phyloP scores from a whole-genome alignment of 1,140 invertebrate genomes.

The Phocides pigmalion region DNA sequence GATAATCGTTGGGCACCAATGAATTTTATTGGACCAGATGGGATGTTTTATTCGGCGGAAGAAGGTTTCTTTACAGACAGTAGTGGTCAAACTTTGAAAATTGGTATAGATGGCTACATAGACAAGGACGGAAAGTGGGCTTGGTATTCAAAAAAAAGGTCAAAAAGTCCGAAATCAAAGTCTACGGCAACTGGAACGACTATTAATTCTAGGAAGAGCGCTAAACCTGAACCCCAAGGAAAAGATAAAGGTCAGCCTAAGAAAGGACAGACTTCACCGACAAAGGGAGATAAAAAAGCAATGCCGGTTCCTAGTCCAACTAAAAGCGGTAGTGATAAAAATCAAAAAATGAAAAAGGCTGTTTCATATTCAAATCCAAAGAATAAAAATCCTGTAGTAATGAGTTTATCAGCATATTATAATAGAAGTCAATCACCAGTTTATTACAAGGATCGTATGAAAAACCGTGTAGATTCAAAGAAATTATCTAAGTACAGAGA shows the following conservation, averaged over 20 bases:
- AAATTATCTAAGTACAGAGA: constrained; percentile 64
- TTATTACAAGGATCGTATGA: constrained; percentile 1
- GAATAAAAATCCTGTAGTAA: constrained; percentile 52
- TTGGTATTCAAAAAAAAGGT: constrained; percentile 58
- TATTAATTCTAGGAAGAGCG: constrained; percentile 19
- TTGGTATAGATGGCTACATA: constrained; percentile 73
- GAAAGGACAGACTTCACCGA: background rate
- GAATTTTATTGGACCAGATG: constrained; percentile 74
- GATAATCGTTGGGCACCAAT: constrained; percentile 75
- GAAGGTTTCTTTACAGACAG: constrained; percentile 68
- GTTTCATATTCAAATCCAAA: constrained; percentile 46
- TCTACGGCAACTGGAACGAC: constrained; percentile 41
- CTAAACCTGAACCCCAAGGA: constrained; percentile 7
- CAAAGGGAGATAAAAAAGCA: constrained; percentile 39
- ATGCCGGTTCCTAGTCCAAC: background rate
- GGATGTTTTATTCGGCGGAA: constrained; percentile 69
- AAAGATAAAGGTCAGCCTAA: background rate
- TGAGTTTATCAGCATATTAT: constrained; percentile 55
- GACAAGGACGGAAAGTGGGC: constrained; percentile 74
- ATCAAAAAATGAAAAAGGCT: constrained; percentile 42
- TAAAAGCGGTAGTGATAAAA: constrained; percentile 37
- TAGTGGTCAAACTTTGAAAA: constrained; percentile 53
- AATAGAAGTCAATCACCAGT: constrained; percentile 38
- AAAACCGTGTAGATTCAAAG: constrained; percentile 45
- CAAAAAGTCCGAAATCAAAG: constrained; percentile 52